Evolutionary conservation across 2,113 vertebrate species (phyloP).

Genomic region (Trochalopteron elliotii): DNA sequence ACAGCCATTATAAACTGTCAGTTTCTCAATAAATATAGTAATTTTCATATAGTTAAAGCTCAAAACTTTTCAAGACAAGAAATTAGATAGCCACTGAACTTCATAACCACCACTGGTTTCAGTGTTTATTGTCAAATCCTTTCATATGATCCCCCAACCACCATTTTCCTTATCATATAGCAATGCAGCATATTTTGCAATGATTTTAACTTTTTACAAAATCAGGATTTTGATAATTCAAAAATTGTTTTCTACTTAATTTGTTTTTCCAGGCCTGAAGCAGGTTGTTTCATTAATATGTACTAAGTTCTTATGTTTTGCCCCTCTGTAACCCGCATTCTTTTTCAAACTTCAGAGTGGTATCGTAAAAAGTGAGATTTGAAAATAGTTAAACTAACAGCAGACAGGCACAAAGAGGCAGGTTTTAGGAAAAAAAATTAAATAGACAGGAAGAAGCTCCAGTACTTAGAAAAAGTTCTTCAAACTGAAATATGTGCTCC

Average conservation of each 20-base stretch:
- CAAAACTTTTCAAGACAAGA: neutral
- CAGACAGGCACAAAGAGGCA: neutral
- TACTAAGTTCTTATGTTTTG: neutral
- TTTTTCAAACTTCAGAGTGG: neutral
- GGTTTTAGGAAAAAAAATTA: neutral
- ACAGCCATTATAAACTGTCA: neutral
- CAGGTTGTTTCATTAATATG: neutral
- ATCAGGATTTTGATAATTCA: neutral
- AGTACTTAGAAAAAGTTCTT: neutral
- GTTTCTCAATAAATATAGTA: neutral
- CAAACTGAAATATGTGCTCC: neutral
- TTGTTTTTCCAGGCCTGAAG: neutral
- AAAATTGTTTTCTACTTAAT: neutral
- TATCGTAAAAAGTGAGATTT: neutral
- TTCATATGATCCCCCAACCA: neutral
- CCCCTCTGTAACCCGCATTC: neutral
- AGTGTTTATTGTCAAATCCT: neutral
- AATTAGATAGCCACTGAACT: rapidly evolving
- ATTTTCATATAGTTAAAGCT: neutral
- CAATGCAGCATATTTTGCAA: neutral
- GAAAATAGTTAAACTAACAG: neutral
- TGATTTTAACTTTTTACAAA: neutral
- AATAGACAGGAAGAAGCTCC: neutral
- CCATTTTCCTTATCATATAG: neutral
- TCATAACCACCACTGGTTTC: neutral